These are phyloP conservation scores for Cephalopterus ornatus DNA, from an alignment of 2,113 vertebrate species.

Conservation along the genomic window DNA sequence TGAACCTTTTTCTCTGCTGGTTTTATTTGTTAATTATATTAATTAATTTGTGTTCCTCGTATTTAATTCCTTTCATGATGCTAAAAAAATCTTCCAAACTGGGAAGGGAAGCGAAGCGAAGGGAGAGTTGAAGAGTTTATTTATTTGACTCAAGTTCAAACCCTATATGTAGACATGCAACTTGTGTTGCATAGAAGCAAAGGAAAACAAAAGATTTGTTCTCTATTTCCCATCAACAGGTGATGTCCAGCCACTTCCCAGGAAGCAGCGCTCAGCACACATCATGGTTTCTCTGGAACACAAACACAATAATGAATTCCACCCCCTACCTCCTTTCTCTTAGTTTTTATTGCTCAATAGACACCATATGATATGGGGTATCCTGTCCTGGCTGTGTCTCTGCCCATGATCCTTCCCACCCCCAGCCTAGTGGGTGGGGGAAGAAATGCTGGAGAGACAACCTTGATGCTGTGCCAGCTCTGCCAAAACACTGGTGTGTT, in stretches of 20 bases:
- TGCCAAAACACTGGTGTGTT: not conserved
- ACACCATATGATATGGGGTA: not conserved
- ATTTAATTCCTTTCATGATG: not conserved
- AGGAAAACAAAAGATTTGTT: not conserved
- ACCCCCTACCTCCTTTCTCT: not conserved
- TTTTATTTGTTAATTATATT: not conserved
- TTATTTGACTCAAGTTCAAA: not conserved
- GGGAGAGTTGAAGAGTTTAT: not conserved
- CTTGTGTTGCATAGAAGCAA: not conserved
- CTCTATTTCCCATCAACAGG: not conserved
- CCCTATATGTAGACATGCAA: not conserved
- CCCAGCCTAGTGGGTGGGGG: rapidly evolving
- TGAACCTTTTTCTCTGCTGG: not conserved
- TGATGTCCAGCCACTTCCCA: not conserved
- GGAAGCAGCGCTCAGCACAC: not conserved
- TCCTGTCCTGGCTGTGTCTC: too few relatives aligned
- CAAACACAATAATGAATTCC: not conserved
- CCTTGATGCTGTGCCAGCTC: rapidly evolving
- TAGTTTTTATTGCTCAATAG: not conserved
- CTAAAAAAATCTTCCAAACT: not conserved
- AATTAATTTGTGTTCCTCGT: not conserved
- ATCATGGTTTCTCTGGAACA: not conserved
- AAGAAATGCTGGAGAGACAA: not conserved
- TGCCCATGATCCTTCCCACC: not conserved
- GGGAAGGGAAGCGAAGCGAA: not conserved